Conservation (phyloP, 2,888 invertebrate species). For the Platycheirus albimanus region DNA sequence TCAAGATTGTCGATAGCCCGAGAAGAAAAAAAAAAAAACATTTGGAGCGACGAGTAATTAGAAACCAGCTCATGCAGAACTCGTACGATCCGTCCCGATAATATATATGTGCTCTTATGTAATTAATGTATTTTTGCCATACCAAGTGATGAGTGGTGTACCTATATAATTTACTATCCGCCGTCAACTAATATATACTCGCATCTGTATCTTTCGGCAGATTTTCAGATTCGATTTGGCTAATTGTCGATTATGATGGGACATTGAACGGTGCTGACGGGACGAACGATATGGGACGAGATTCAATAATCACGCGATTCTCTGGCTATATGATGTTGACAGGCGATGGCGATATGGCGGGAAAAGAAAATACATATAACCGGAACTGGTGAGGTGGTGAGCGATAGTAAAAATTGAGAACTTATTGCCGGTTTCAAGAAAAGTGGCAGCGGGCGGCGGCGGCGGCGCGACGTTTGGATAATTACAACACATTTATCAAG, state of each 20-base stretch:
- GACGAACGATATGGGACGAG: conserved; percentile 34
- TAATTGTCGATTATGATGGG: conserved; percentile 65
- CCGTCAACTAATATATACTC: not conserved
- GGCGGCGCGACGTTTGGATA: conserved; percentile 34
- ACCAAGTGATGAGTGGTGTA: conserved; percentile 11
- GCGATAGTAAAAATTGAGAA: conserved; percentile 66
- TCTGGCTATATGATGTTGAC: not conserved
- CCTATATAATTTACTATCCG: conserved; percentile 10
- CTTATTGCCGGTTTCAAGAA: conserved; percentile 45
- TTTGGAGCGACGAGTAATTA: conserved; percentile 75
- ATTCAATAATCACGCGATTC: conserved; percentile 66
- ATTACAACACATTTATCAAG: conserved; percentile 59
- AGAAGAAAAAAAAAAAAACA: conserved; percentile 56
- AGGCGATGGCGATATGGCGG: not conserved
- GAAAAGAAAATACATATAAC: conserved; percentile 29
- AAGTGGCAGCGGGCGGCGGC: conserved; percentile 4
- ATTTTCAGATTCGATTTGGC: conserved; percentile 62
- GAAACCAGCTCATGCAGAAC: conserved; percentile 75
- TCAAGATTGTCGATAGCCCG: conserved; percentile 68
- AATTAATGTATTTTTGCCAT: conserved; percentile 65
- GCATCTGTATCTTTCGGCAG: conserved; percentile 3
- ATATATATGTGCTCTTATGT: conserved; percentile 64
- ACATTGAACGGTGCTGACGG: conserved; percentile 1
- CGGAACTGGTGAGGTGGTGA: conserved; percentile 54
- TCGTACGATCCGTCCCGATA: conserved; percentile 76